Evolutionary conservation across 2,888 invertebrate species (phyloP), one percentile per base, ranked within the genome.

Genomic region (Drosophila algonquin): DNA sequence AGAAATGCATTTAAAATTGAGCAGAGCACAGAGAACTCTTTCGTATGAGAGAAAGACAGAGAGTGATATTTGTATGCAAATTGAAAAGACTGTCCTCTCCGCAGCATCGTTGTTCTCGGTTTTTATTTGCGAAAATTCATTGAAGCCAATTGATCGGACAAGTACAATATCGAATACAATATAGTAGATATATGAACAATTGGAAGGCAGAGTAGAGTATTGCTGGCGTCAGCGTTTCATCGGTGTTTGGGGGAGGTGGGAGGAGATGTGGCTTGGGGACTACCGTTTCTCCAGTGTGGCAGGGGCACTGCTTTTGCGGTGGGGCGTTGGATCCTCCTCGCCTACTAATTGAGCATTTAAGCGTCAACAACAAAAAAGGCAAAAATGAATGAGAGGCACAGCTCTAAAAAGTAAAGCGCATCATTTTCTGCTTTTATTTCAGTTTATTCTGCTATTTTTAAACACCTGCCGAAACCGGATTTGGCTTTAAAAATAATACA

Each of bases 81-180:
- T 64, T 69, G 58, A 52, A 40, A 9, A 67, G 67, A 56, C 54
- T 68, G 68, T 53, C 46, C 54, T 57, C 56, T 56, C 75, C 1
- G 18, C 18, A 54, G 63, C 71, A 40, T 40, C 40, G 40, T n/a
- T 40, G 40, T n/a, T n/a, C 40, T 7, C 40, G 7, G n/a, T 50
- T 70, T 54, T 70, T 46, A 55, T 61, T 55, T 40, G 77, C 51
- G 76, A 59, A 68, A 67, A 87, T 85, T 83, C 79, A 83, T 85
- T 83, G 86, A 77, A 68, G 60, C 83, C 76, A 83, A 83, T 83
- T 83, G 82, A 82, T 74, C 63, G 65, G 16, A 53, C 79, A 64
- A 79, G 79, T 84, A 76, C 75, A 72, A 76, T 57, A 65, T n/a
- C 56, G 52, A 73, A 40, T 40, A 40, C 57, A 72, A 46, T 51